phyloP scores from a whole-genome alignment of 1,140 invertebrate species.

The Trinorchestia longiramus region DNA sequence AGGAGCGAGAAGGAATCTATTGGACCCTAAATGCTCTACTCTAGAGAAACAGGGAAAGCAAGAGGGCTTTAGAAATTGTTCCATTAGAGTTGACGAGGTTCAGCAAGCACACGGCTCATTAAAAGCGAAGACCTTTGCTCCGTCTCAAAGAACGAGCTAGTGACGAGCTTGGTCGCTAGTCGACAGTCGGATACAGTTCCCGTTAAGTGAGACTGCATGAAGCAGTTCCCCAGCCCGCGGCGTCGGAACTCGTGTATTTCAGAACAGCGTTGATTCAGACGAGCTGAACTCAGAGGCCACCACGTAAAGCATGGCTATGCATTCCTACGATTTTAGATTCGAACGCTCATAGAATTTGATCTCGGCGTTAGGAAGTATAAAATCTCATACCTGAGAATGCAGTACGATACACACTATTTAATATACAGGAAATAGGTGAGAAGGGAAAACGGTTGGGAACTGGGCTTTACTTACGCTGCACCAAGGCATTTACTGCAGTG shows the following conservation, averaged over 20 bases:
- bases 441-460: not conserved
- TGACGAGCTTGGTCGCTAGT: slow-evolving; percentile 9
- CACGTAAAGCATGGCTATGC: not conserved
- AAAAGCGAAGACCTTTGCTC: slow-evolving; percentile 4
- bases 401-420: not conserved
- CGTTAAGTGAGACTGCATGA: slow-evolving; percentile 14
- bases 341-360: not conserved
- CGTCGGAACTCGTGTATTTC: not conserved
- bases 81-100: slow-evolving; percentile 6
- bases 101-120: not conserved
- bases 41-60: not conserved
- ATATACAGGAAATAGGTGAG: not conserved
- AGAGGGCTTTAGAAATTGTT: not conserved
- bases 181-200: slow-evolving; percentile 50
- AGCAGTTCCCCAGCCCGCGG: slow-evolving; percentile 19
- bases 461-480: not conserved
- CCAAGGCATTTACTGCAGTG: not conserved
- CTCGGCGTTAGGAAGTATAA: not conserved
- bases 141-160: slow-evolving; percentile 23
- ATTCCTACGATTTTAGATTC: not conserved
- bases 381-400: not conserved
- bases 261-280: not conserved
- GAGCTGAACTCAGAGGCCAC: not conserved
- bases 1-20: not conserved
- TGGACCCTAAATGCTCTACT: not conserved